phyloP scores from a whole-genome alignment of 1,140 invertebrate genomes.

The Drosophila kikkawai region DNA sequence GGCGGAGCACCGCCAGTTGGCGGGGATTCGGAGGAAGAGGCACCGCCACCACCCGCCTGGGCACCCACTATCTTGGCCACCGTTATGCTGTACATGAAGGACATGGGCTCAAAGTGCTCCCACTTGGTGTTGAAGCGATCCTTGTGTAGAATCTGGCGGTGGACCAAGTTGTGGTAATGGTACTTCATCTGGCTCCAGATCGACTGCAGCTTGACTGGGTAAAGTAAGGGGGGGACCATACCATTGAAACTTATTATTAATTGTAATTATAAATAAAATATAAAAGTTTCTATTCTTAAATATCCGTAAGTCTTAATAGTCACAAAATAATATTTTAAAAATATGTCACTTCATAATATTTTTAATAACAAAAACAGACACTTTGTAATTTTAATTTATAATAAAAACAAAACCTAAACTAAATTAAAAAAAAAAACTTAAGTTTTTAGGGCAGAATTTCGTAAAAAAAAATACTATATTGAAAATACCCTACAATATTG shows the following conservation, averaged over 20 bases:
- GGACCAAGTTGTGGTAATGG: constrained; percentile 80
- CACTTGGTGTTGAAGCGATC: constrained; percentile 83
- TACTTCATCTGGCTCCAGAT: constrained; percentile 84
- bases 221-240: not conserved
- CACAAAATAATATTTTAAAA: too few relatives aligned
- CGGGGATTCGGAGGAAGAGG: constrained; percentile 19
- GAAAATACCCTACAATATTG: not conserved
- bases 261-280: too few relatives aligned
- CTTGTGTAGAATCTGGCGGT: constrained; percentile 81
- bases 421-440: not conserved
- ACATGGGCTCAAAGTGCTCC: constrained; percentile 83
- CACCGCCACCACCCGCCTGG: constrained; percentile 24
- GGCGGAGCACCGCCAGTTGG: constrained; percentile 8
- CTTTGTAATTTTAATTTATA: too few relatives aligned
- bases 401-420: not conserved
- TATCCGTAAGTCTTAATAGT: too few relatives aligned
- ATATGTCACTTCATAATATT: too few relatives aligned
- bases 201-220: constrained; percentile 74
- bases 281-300: not conserved
- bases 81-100: constrained; percentile 83
- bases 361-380: too few relatives aligned
- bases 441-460: not conserved
- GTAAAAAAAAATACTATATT: too few relatives aligned
- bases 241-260: too few relatives aligned
- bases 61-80: constrained; percentile 79